These are phyloP conservation scores for Orchestia grillus DNA, from an alignment of 1,140 invertebrate species.

Conservation along the genomic window DNA sequence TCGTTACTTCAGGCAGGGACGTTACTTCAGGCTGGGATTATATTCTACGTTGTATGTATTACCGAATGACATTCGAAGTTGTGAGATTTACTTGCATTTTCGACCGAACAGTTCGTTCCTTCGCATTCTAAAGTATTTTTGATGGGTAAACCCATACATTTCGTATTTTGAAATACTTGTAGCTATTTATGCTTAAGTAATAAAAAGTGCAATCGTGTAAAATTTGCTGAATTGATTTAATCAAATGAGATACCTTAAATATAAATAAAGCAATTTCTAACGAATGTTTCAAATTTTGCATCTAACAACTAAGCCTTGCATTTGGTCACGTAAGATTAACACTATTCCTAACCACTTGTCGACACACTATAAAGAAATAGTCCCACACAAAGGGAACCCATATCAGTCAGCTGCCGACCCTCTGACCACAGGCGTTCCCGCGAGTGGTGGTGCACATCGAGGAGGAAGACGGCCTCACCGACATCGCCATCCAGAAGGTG, in stretches of 20 bases:
- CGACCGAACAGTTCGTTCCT: not conserved
- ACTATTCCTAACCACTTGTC: not conserved
- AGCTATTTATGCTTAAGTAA: not conserved
- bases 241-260: not conserved
- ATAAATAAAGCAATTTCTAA: not conserved
- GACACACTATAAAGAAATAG: not conserved
- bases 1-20: not conserved
- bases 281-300: not conserved
- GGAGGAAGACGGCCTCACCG: conserved; percentile 76
- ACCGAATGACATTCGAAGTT: not conserved
- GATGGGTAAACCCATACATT: not conserved
- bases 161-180: not conserved
- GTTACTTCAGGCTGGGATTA: too few relatives aligned
- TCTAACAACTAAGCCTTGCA: not conserved
- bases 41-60: not conserved
- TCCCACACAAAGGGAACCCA: not conserved
- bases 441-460: conserved; percentile 75
- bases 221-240: not conserved
- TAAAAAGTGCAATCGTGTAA: not conserved
- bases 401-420: not conserved
- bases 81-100: not conserved
- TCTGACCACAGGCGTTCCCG: conserved; percentile 14
- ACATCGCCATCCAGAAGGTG: conserved; percentile 77
- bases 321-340: not conserved
- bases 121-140: not conserved